phyloP scores from a whole-genome alignment of 2,888 invertebrate genomes.

The Pammene fasciana region DNA sequence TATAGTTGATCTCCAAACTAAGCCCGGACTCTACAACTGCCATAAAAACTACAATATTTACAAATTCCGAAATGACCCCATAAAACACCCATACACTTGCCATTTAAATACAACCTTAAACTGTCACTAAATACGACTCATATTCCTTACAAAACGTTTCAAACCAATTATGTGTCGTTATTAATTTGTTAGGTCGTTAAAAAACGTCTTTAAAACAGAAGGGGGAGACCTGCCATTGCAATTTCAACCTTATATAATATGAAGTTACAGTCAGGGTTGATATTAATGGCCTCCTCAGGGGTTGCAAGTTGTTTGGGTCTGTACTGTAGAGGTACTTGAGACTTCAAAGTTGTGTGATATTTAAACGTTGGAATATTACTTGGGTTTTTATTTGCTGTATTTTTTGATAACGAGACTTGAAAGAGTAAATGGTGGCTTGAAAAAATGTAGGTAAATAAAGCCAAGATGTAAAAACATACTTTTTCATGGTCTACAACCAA shows the following conservation, averaged over 20 bases:
- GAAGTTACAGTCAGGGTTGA: background rate
- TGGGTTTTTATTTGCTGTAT: constrained; percentile 8
- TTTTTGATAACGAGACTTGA: constrained; percentile 8
- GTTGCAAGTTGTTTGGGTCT: constrained; percentile 30
- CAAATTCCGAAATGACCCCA: constrained; percentile 34
- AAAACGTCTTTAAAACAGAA: constrained; percentile 36
- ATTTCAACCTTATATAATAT: constrained; percentile 10
- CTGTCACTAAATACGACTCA: background rate
- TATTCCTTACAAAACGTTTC: background rate
- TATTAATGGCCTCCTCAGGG: constrained; percentile 1
- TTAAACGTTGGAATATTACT: constrained; percentile 22
- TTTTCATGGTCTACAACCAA: no score
- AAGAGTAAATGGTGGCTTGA: background rate
- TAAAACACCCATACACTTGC: constrained; percentile 15
- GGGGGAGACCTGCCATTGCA: constrained; percentile 6
- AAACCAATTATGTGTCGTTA: constrained; percentile 40
- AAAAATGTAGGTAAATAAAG: background rate
- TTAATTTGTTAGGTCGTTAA: constrained; percentile 45
- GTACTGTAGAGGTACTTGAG: constrained; percentile 30
- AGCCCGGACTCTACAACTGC: background rate
- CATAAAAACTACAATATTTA: constrained; percentile 39
- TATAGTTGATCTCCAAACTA: background rate
- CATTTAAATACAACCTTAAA: background rate
- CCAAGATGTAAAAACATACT: background rate
- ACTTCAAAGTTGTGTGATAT: constrained; percentile 32